These are phyloP conservation scores for Zosterops borbonicus DNA, from an alignment of 2,113 vertebrate genomes.

Conservation along the genomic window DNA sequence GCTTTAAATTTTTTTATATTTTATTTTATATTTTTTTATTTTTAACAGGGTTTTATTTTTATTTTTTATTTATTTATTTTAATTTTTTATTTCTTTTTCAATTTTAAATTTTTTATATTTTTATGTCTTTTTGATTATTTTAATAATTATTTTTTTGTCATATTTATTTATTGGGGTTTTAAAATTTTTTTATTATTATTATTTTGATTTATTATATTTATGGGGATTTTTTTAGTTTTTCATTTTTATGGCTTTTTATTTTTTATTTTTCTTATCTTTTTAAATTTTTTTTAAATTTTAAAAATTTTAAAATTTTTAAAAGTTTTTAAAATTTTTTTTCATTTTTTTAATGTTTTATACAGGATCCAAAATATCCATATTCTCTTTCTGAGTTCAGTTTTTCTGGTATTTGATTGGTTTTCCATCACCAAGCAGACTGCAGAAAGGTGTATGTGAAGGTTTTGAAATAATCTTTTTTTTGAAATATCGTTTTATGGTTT, in stretches of 20 bases:
- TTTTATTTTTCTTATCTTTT: not conserved
- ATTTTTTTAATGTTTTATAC: not conserved
- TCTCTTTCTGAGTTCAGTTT: not conserved
- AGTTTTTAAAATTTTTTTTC: not conserved
- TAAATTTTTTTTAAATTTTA: not conserved
- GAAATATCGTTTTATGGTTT: not conserved
- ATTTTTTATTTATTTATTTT: no score
- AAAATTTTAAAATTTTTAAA: not conserved
- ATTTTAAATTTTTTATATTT: no score
- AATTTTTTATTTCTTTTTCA: no score
- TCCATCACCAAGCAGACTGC: not conserved
- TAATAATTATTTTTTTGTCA: no score
- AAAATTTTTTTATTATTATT: no score
- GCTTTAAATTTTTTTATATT: not conserved
- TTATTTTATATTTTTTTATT: not conserved
- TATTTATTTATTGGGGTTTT: no score
- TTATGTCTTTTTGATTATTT: no score
- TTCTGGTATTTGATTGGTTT: not conserved
- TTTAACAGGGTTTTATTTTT: no score
- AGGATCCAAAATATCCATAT: not conserved
- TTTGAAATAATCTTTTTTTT: not conserved
- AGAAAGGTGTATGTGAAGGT: not conserved
- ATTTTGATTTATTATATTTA: no score
- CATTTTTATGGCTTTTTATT: not conserved
- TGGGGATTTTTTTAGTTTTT: no score